Percentiles rank a stretch among this genome's conserved stretches.
These are phyloP conservation scores for Rhyacichthys aspro DNA, from an alignment of 2,797 vertebrate genomes.

Conservation along the genomic window DNA sequence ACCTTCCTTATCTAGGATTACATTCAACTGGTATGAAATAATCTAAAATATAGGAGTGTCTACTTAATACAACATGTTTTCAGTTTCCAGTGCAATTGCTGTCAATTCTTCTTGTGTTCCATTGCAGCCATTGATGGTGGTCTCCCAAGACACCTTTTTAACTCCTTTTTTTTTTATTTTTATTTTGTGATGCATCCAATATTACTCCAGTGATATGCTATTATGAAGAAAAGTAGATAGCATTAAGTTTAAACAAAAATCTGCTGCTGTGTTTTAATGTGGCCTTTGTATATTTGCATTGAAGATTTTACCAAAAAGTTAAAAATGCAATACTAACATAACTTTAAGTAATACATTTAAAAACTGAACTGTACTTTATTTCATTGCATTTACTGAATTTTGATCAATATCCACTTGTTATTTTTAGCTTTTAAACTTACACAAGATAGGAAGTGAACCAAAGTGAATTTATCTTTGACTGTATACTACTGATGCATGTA, in stretches of 20 bases:
- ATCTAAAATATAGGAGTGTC: no score
- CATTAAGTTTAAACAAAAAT: constrained; percentile 17
- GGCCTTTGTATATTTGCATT: constrained; percentile 4
- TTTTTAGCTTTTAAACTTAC: neutral
- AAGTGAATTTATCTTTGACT: constrained; percentile 5
- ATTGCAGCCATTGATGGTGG: no score
- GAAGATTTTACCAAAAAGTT: constrained; percentile 9
- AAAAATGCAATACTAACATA: constrained; percentile 2
- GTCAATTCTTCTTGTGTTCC: no score
- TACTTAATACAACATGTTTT: no score
- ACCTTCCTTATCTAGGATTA: constrained; percentile 2
- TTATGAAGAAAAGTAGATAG: neutral
- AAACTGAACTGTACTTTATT: constrained; percentile 7
- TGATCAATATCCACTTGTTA: no score
- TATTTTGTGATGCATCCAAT: no score
- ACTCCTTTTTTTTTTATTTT: no score
- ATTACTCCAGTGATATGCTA: no score
- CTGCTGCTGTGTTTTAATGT: constrained; percentile 24
- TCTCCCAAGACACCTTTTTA: no score
- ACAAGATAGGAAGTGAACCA: neutral
- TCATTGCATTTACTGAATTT: neutral
- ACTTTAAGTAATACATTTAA: neutral
- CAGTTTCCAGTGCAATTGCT: no score
- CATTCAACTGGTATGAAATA: neutral
- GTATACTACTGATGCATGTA: constrained; percentile 45